Evolutionary conservation across 30 jellyfish, hydroid and myxozoan genomes (phyloP), one percentile per base, ranked within the genome.

Genomic region (Hydractinia echinata): DNA sequence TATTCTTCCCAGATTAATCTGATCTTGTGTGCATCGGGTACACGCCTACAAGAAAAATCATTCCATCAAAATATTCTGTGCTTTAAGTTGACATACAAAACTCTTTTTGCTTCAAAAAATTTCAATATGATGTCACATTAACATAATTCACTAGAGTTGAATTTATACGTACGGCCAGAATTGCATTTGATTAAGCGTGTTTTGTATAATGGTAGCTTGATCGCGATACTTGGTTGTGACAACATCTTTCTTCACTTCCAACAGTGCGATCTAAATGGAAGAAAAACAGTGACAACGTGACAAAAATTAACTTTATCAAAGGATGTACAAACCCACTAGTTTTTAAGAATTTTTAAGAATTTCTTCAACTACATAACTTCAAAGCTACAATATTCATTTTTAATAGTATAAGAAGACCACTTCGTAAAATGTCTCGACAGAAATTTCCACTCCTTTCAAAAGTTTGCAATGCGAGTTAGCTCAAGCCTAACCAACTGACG

Each of bases 161-260:
- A 67, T 19, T 5, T n/a, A 16, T 9, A 54, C 85, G 55, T 51
- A 77, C 85, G 85, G 85, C 81, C 54, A 51, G 8, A 52, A 19
- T 54, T 77, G 61, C 30, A 77, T 54, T 11, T 56, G 73, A 8
- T 54, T 52, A 5, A 54, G 54, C 10, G 74, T 66, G 60, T 77
- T 66, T n/a, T 77, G 73, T 14, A 77, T 54, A 30, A 77, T 15
- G 6, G 18, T 50, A 10, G 85, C 81, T 77, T 77, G 85, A 10
- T 77, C 48, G 13, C 60, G 73, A 55, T 77, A 77, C 52, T 77
- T 77, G 19, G 9, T 54, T 14, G 60, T 60, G 14, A 77, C 85
- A 10, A 66, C 52, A 11, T 77, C 85, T 61, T 56, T 77, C 48
- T 60, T 55, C 76, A 60, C 85, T 54, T 77, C 74, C 52, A 77